A percentile compares a stretch with the other conserved stretches of the same genome.
These are phyloP conservation scores for Noctuana brunneofusca DNA, from an alignment of 2,888 invertebrate genomes.

Conservation along the genomic window DNA sequence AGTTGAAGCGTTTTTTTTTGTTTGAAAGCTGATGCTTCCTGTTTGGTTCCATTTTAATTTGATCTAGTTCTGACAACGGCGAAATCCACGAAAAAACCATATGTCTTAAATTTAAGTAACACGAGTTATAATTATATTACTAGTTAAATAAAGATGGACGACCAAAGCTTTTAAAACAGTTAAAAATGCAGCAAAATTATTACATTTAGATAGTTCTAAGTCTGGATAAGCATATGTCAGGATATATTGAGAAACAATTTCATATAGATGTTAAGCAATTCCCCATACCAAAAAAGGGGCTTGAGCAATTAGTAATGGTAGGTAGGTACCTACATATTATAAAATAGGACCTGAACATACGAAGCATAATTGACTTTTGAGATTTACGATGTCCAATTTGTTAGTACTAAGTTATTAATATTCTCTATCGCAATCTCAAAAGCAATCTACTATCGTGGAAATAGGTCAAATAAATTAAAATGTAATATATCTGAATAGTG, in stretches of 20 bases:
- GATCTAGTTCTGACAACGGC: too few relatives aligned
- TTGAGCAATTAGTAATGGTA: background rate
- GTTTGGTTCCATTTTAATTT: too few relatives aligned
- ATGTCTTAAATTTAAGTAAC: too few relatives aligned
- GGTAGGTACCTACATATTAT: background rate
- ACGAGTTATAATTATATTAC: too few relatives aligned
- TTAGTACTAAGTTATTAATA: conserved; percentile 6
- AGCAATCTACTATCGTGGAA: background rate
- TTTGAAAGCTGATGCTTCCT: too few relatives aligned
- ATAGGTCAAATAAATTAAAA: background rate
- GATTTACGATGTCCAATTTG: conserved; percentile 21
- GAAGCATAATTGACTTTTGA: conserved; percentile 20
- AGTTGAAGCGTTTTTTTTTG: too few relatives aligned
- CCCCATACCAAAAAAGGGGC: background rate
- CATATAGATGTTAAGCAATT: conserved; percentile 1
- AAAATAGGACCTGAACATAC: conserved; percentile 12
- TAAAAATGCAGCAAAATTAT: too few relatives aligned
- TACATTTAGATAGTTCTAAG: too few relatives aligned
- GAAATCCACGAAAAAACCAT: too few relatives aligned
- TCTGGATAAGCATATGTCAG: background rate
- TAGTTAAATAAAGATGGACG: too few relatives aligned
- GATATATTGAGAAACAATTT: background rate
- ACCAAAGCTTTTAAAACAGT: too few relatives aligned
- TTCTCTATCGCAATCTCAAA: background rate
- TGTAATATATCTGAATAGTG: background rate